These are phyloP conservation scores for Helicorthomorpha holstii DNA, from an alignment of 1,140 invertebrate species.

Conservation along the genomic window DNA sequence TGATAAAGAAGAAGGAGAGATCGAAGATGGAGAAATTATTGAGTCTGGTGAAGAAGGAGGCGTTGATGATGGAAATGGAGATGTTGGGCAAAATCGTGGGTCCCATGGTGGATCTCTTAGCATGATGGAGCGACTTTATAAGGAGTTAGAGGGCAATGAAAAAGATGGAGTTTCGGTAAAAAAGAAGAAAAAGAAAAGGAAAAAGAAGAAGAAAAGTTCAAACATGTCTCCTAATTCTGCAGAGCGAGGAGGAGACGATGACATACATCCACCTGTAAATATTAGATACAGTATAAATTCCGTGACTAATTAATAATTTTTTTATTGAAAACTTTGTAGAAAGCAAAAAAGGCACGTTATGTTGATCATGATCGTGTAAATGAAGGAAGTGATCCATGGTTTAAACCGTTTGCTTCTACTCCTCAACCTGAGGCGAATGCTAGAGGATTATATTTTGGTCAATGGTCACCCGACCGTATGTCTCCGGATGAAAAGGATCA, in stretches of 20 bases:
- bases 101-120: no score
- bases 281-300: no score
- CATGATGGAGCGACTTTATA: no score
- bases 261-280: no score
- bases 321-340: no score
- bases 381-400: neutral
- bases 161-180: neutral
- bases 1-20: constrained; percentile 9
- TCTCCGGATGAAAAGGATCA: no score
- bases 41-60: constrained; percentile 21
- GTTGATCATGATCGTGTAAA: neutral
- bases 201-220: neutral
- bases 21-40: constrained; percentile 21
- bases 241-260: no score
- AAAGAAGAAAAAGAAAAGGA: neutral
- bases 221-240: no score
- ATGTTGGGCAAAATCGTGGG: neutral
- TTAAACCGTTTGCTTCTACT: neutral
- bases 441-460: neutral
- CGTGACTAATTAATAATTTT: no score
- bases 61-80: constrained; percentile 10
- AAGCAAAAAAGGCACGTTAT: neutral
- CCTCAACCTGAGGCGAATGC: neutral
- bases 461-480: no score
- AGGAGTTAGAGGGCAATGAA: no score